phyloP scores from a whole-genome alignment of 2,797 vertebrate species.

The Melanotaenia pygmaea region DNA sequence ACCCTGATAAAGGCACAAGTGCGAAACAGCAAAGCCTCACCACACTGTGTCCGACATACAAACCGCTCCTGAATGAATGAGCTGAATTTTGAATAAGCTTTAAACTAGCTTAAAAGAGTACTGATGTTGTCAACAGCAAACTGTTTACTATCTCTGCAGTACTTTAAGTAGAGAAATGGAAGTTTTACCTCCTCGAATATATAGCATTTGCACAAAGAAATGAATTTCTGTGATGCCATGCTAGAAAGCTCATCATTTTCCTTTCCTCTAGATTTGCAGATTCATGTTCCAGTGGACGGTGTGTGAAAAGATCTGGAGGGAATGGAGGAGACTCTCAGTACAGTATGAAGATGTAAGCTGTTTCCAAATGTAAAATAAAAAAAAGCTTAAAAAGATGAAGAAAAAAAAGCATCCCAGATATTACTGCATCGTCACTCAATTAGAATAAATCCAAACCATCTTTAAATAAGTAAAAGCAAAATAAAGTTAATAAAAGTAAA shows the following conservation, averaged over 20 bases:
- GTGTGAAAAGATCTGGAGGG: slow-evolving; percentile 45
- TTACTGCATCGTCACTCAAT: slow-evolving; percentile 37
- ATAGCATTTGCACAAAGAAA: slow-evolving; percentile 34
- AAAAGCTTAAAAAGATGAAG: too few relatives aligned
- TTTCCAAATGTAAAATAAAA: slow-evolving; percentile 51
- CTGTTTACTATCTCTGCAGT: slow-evolving; percentile 2
- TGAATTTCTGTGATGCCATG: slow-evolving; percentile 21
- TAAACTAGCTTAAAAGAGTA: slow-evolving; percentile 34
- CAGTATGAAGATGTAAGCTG: slow-evolving; percentile 48
- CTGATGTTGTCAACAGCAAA: slow-evolving; percentile 19
- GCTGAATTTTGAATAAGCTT: slow-evolving; percentile 40
- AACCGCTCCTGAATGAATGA: slow-evolving; percentile 14
- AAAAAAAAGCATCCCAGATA: slow-evolving; percentile 29
- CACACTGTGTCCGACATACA: slow-evolving; percentile 27
- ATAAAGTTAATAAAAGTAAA: slow-evolving; percentile 32
- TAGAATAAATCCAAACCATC: slow-evolving; percentile 20
- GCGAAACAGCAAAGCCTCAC: slow-evolving; percentile 65
- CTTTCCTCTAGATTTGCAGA: slow-evolving; percentile 21
- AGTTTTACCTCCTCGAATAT: slow-evolving; percentile 33
- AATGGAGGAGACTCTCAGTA: slow-evolving; percentile 37
- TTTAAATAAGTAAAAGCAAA: slow-evolving; percentile 35
- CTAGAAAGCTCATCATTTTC: slow-evolving; percentile 9
- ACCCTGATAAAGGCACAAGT: slow-evolving; percentile 81
- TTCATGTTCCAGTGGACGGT: slow-evolving; percentile 40
- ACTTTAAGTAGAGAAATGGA: slow-evolving; percentile 22